A percentile compares a stretch with the other conserved stretches of the same genome.
phyloP scores from a whole-genome alignment of 2,888 invertebrate genomes.

The Crematogaster levior region DNA sequence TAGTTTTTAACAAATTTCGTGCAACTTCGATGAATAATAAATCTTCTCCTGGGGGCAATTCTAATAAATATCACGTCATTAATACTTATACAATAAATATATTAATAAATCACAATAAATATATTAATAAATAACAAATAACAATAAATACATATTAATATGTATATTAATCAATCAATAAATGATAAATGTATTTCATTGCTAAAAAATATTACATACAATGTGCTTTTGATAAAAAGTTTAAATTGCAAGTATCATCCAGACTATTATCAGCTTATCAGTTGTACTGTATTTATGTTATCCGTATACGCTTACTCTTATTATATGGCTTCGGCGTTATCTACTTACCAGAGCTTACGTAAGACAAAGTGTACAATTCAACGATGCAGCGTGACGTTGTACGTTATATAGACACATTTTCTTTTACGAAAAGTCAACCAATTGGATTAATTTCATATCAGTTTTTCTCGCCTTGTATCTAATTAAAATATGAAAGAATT shows the following conservation, averaged over 20 bases:
- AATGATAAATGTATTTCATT: slow-evolving; percentile 8
- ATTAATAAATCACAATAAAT: too few relatives aligned
- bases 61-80: neutral
- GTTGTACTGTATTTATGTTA: neutral
- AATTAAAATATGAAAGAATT: too few relatives aligned
- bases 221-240: neutral
- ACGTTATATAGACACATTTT: neutral
- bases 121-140: too few relatives aligned
- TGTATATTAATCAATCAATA: too few relatives aligned
- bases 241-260: neutral
- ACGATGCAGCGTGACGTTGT: neutral
- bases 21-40: neutral
- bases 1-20: neutral
- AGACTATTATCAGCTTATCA: neutral
- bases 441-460: neutral
- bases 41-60: neutral
- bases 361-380: slow-evolving; percentile 7
- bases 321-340: slow-evolving; percentile 18
- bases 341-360: slow-evolving; percentile 23
- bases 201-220: neutral
- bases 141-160: too few relatives aligned
- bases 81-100: neutral
- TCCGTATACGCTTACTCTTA: neutral
- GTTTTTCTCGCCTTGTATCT: too few relatives aligned
- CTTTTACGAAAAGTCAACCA: neutral